phyloP scores from a whole-genome alignment of 2,113 vertebrate genomes.

The Phalacrocorax carbo region DNA sequence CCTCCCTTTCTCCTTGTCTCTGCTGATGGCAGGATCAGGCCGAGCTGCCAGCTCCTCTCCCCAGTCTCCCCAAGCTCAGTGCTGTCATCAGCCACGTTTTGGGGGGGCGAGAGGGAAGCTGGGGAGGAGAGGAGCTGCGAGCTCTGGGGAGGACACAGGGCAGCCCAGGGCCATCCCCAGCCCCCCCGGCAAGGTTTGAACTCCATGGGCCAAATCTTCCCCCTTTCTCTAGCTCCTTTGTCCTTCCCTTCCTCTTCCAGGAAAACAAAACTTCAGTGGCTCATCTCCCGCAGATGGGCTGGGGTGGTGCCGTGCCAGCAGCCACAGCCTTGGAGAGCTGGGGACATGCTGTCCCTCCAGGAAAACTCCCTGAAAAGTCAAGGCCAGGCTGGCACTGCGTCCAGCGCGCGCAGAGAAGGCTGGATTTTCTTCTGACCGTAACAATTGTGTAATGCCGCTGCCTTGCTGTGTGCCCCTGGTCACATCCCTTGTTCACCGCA shows the following conservation, averaged over 20 bases:
- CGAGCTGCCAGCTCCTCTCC: not conserved
- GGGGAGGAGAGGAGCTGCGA: not conserved
- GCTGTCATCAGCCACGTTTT: accelerated
- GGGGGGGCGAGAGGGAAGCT: accelerated
- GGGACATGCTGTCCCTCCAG: not conserved
- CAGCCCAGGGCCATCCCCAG: not conserved
- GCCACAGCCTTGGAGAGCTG: not conserved
- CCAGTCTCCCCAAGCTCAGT: not conserved
- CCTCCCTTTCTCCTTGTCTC: not conserved
- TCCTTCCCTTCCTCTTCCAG: not conserved
- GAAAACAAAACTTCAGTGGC: not conserved
- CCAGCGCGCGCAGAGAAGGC: not conserved
- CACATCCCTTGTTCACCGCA: accelerated
- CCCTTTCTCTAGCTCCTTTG: not conserved
- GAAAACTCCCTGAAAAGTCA: constrained; percentile 6
- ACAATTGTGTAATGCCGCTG: not conserved
- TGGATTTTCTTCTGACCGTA: not conserved
- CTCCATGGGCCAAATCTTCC: not conserved
- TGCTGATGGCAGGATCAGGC: not conserved
- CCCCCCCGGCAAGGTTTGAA: not conserved
- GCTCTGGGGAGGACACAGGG: not conserved
- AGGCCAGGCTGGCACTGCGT: not conserved
- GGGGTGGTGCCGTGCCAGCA: not conserved
- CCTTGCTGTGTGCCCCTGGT: not conserved
- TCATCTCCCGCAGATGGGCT: not conserved